These are phyloP conservation scores for Pocota personata DNA, from an alignment of 2,888 invertebrate genomes.

Conservation along the genomic window DNA sequence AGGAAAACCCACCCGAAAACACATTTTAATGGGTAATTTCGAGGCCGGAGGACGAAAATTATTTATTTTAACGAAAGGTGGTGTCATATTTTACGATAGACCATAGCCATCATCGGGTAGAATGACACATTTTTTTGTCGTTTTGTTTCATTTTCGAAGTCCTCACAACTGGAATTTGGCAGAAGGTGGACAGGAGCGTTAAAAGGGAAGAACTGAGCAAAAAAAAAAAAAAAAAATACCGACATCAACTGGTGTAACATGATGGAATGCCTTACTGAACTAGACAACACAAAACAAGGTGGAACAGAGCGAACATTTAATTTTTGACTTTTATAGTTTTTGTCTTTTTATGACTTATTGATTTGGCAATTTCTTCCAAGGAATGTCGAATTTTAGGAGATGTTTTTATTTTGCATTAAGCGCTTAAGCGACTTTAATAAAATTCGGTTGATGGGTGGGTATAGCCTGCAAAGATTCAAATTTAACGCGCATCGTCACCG, in stretches of 20 bases:
- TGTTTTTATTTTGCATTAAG: background rate
- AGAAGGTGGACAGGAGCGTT: background rate
- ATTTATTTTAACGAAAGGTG: slow-evolving; percentile 66
- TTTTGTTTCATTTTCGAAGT: slow-evolving; percentile 16
- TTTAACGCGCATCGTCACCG: too few relatives aligned
- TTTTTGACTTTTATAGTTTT: slow-evolving; percentile 50
- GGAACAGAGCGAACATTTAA: slow-evolving; percentile 28
- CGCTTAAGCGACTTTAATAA: background rate
- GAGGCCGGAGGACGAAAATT: slow-evolving; percentile 53
- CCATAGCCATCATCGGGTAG: slow-evolving; percentile 32
- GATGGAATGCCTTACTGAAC: slow-evolving; percentile 42
- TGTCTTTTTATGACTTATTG: slow-evolving; percentile 58
- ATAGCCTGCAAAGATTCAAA: too few relatives aligned
- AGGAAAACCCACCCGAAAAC: slow-evolving; percentile 51
- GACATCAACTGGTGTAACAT: slow-evolving; percentile 32
- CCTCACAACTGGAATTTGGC: slow-evolving; percentile 21
- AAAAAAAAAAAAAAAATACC: background rate
- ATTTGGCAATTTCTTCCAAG: slow-evolving; percentile 57
- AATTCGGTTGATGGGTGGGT: too few relatives aligned
- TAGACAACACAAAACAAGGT: slow-evolving; percentile 41
- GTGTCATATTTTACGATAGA: slow-evolving; percentile 66
- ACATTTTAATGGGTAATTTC: slow-evolving; percentile 69
- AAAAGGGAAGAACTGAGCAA: background rate
- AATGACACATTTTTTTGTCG: slow-evolving; percentile 49
- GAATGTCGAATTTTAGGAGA: slow-evolving; percentile 23